Percentiles rank a stretch among this genome's conserved stretches.
These are phyloP conservation scores for Zaprionus davidi DNA, from an alignment of 1,140 invertebrate genomes.

Conservation along the genomic window DNA sequence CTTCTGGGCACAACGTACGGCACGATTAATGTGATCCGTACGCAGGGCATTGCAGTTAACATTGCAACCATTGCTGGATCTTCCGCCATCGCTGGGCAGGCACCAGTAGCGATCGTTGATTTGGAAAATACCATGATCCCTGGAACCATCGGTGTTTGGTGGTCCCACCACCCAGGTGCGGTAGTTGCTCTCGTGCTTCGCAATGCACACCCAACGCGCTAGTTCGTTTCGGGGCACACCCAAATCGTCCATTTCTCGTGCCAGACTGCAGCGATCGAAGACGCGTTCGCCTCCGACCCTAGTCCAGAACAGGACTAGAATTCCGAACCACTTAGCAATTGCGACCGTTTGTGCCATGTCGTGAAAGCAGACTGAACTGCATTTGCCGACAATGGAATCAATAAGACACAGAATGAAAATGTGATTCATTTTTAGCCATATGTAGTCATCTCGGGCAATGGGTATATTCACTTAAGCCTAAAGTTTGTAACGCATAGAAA, in stretches of 20 bases:
- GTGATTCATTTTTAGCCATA: no score
- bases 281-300: neutral
- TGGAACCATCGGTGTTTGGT: conserved; percentile 84
- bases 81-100: conserved; percentile 5
- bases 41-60: conserved; percentile 21
- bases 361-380: neutral
- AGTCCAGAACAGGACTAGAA: neutral
- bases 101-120: conserved; percentile 86
- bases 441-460: no score
- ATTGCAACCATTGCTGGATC: conserved; percentile 17
- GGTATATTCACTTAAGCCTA: no score
- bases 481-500: no score
- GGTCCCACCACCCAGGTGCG: conserved; percentile 30
- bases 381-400: no score
- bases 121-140: conserved; percentile 86
- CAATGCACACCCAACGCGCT: conserved; percentile 46
- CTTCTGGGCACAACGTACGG: conserved; percentile 35
- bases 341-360: conserved; percentile 19
- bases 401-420: no score
- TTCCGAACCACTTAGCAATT: neutral
- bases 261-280: conserved; percentile 39
- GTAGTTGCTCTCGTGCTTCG: conserved; percentile 39
- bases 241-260: conserved; percentile 19
- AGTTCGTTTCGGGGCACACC: conserved; percentile 28
- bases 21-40: conserved; percentile 24